Evolutionary conservation across 1,140 invertebrate species (phyloP), one percentile per base, ranked within the genome.

Genomic region (Oedothorax gibbosus): DNA sequence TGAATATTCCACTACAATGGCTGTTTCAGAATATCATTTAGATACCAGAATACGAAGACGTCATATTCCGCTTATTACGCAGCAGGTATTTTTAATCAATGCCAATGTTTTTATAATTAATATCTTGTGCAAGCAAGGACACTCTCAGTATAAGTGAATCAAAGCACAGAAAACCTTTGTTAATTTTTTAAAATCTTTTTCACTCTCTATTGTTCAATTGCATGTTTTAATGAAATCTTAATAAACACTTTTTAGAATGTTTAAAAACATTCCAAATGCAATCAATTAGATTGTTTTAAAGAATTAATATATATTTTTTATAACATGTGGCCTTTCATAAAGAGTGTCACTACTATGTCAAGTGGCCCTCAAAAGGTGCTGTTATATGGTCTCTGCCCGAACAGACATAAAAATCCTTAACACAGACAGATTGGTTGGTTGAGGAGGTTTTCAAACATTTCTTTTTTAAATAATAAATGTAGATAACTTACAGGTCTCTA

Each of bases 31-130:
- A 49, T 86, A 75, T 81, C 85, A 86, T 75, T 53, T 86, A 12
- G 85, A 86, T 76, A 86, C 85, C 60, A 80, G 85, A 68, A 81
- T 86, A 49, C 64, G 85, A 8, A 20, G 85, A 57, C 66, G 68
- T 6, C 77, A 86, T 81, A 60, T 86, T 51, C 77, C 85, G 4
- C 60, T 86, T 49, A 64, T 81, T n/a, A 81, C 77, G 18, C 85
- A 86, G n/a, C 85, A 86, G 68, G 85, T 81, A n/a, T 53, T 49
- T 72, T 57, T 10, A 3, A 18, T 35, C 10, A 15, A 21, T 49
- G 56, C 35, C 2, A 57, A 12, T 18, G 2, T 72, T 72, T 54
- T n/a, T 3, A 7, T 35, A 60, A 35, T 11, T 7, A 20, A 20
- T 15, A 49, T 49, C 14, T 15, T 14, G 2, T 60, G 18, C 7